Base-by-base conservation (phyloP, 2,113 vertebrate species). In the Dascyllus trimaculatus region DNA sequence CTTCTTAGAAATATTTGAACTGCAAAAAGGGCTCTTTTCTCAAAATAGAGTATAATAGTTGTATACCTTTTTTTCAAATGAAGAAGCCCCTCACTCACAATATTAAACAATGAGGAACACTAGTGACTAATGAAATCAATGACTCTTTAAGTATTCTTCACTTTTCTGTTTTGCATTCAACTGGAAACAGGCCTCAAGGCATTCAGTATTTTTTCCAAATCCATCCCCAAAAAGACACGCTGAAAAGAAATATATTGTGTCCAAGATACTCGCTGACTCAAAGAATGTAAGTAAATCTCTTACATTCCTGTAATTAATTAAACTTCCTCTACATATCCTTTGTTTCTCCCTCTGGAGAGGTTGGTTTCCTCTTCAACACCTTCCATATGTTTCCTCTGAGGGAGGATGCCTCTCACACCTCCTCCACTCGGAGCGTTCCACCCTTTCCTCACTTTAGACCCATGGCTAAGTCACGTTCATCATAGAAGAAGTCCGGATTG, bases 351-450 rank as follows among this genome's bases (percentile, higher is more conserved):
- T 87, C 75, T 45, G 35, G 83, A 88, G 81, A 71, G 78, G 68
- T 32, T 45, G 45, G 57, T 38, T 90, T 93, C 93, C 91, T 89
- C 67, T 83, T 68, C 59, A 40, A 72, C 66, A 66, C 67, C 86
- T 62, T 90, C 85, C 87, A 88, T 87, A 85, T 91, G 91, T 87
- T 94, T 93, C 93, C 92, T 90, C 71, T 68, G 71, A 67, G 88
- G 90, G 89, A 90, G 92, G 90, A 93, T 91, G 87, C 73, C 65
- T 48, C 75, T 90, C 89, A 89, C 90, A 88, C 87, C 89, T 90
- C 79, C 81, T 84, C 83, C 79, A 65, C 75, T 80, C 75, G 21
- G 19, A 62, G 62, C 77, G 71, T 63, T 75, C 86, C 90, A 90
- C 89, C 89, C 86, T 89, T 89, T 91, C 88, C 87, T 88, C 67